A percentile compares a stretch with the other conserved stretches of the same genome.
Evolutionary conservation across 1,140 invertebrate species (phyloP).

Genomic region (Ooceraea biroi): DNA sequence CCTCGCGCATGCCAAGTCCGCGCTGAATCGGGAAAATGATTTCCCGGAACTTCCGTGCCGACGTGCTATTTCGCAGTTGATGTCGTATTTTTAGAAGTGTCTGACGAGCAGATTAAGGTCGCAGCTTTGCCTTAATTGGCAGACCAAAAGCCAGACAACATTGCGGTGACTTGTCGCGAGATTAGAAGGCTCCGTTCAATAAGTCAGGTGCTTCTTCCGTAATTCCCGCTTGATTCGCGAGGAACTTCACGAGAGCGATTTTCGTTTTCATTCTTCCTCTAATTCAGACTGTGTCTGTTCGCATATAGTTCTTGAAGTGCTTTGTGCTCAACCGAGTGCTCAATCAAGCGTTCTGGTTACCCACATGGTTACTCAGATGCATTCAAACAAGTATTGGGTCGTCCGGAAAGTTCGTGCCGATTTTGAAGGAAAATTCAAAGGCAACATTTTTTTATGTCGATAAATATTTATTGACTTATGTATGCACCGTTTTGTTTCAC

Average conservation of each 20-base stretch:
- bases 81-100: background rate
- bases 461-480: no score
- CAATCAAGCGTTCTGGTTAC: background rate
- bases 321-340: background rate
- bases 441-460: no score
- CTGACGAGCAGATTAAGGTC: background rate
- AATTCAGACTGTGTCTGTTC: background rate
- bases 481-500: no score
- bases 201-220: background rate
- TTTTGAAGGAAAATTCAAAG: no score
- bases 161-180: background rate
- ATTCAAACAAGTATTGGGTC: background rate
- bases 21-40: background rate
- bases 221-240: conserved; percentile 6
- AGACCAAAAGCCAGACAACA: background rate
- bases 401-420: no score
- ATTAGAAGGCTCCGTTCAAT: conserved; percentile 1
- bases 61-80: background rate
- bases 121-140: conserved; percentile 13
- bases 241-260: background rate
- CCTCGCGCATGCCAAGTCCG: background rate
- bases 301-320: background rate
- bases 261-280: background rate
- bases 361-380: background rate
- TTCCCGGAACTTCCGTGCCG: background rate